phyloP scores from a whole-genome alignment of 2,888 invertebrate species.

The Tipula vernalis region DNA sequence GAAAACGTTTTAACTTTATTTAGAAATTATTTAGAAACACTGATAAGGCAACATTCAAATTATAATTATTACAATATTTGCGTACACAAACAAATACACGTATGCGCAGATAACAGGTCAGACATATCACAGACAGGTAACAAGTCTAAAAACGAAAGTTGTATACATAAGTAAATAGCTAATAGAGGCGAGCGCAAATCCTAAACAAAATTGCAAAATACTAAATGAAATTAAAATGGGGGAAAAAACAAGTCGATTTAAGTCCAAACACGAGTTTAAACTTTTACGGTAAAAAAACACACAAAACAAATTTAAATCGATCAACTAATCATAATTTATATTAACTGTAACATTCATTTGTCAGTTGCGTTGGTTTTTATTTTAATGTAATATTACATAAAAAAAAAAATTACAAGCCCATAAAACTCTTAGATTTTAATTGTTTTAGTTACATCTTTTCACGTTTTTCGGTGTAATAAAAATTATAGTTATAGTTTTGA shows the following conservation, averaged over 20 bases:
- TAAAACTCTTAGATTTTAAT: background rate
- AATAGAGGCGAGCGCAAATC: background rate
- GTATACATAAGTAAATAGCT: background rate
- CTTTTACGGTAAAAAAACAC: background rate
- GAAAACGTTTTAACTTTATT: background rate
- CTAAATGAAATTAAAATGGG: background rate
- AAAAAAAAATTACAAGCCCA: background rate
- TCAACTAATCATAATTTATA: background rate
- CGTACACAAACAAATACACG: background rate
- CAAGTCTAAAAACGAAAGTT: background rate
- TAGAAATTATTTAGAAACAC: background rate
- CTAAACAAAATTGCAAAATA: background rate
- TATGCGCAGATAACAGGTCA: background rate
- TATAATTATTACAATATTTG: background rate
- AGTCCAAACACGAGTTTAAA: background rate
- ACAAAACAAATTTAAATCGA: background rate
- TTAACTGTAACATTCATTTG: background rate
- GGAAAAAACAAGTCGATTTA: background rate
- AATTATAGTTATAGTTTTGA: background rate
- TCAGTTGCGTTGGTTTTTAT: background rate
- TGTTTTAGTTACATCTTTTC: background rate
- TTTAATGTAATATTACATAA: background rate
- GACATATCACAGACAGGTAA: background rate
- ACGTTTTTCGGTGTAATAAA: background rate
- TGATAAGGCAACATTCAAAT: background rate